A percentile compares a stretch with the other conserved stretches of the same genome.
Evolutionary conservation across 2,113 vertebrate genomes (phyloP).

Genomic region (Cheilinus undulatus): DNA sequence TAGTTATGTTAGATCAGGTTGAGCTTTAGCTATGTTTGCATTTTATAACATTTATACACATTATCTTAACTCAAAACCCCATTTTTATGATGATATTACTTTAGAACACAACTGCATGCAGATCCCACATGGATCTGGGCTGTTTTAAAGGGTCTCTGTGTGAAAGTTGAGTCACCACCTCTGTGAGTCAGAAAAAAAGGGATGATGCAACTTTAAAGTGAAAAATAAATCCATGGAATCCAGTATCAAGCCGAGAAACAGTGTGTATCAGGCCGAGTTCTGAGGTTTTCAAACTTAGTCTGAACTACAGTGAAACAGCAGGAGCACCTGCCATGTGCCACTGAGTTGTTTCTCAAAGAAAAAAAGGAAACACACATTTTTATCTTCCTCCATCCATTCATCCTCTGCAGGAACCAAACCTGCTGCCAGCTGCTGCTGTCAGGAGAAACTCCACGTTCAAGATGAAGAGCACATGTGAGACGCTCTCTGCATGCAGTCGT

Average conservation of each 20-base stretch:
- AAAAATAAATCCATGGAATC: not conserved
- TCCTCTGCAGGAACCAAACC: constrained; percentile 8
- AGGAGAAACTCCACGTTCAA: not conserved
- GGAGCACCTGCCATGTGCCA: not conserved
- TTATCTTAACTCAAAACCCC: too few relatives aligned
- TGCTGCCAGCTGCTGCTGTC: constrained; percentile 40
- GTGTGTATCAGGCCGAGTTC: not conserved
- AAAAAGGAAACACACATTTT: not conserved
- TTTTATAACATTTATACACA: too few relatives aligned
- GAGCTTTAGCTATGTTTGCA: too few relatives aligned
- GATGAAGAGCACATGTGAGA: constrained; percentile 5
- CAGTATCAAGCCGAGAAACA: not conserved
- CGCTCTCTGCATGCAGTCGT: not conserved
- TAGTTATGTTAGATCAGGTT: too few relatives aligned
- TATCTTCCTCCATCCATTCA: not conserved
- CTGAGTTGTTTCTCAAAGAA: not conserved
- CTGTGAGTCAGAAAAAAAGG: not conserved
- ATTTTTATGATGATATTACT: too few relatives aligned
- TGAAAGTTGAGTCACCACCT: too few relatives aligned
- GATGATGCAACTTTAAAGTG: not conserved
- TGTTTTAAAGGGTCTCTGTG: too few relatives aligned
- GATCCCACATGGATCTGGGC: too few relatives aligned
- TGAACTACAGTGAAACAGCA: not conserved
- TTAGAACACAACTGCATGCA: too few relatives aligned
- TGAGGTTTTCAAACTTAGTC: not conserved